Percentiles rank a stretch among this genome's conserved stretches.
These are phyloP conservation scores for Drosophila koepferae DNA, from an alignment of 2,888 invertebrate species.

Conservation along the genomic window DNA sequence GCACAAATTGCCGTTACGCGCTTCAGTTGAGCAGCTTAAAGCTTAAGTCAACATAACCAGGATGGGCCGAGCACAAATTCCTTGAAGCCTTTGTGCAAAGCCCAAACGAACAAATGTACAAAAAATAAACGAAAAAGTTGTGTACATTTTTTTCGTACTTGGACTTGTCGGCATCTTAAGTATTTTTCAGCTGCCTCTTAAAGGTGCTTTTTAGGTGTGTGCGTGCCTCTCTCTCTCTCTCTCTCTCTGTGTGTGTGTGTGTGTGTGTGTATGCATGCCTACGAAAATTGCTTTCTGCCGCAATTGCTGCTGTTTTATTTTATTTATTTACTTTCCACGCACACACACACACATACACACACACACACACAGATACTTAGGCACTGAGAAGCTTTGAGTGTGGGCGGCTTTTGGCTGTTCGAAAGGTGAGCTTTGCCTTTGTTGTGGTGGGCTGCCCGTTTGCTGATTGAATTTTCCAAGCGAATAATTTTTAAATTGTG, in stretches of 20 bases:
- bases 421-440: conserved; percentile 42
- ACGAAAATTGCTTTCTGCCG: conserved; percentile 58
- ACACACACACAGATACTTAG: conserved; percentile 39
- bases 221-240: not conserved
- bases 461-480: conserved; percentile 80
- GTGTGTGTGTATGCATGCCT: conserved; percentile 31
- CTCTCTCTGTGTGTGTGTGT: no score
- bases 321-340: conserved; percentile 71
- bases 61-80: conserved; percentile 45
- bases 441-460: conserved; percentile 53
- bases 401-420: conserved; percentile 12
- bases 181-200: conserved; percentile 65
- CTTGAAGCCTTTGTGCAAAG: conserved; percentile 61
- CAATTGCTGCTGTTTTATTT: conserved; percentile 75
- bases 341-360: conserved; percentile 40
- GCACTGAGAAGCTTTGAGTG: conserved; percentile 6
- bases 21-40: conserved; percentile 80
- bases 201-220: conserved; percentile 43
- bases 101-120: conserved; percentile 14
- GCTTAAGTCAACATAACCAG: conserved; percentile 72
- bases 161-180: conserved; percentile 65
- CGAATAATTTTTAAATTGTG: conserved; percentile 80
- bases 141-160: conserved; percentile 50
- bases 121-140: conserved; percentile 41
- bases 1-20: conserved; percentile 77